These are phyloP conservation scores for Oscheius sp. DNA, from an alignment of 2,888 invertebrate species.

Conservation along the genomic window DNA sequence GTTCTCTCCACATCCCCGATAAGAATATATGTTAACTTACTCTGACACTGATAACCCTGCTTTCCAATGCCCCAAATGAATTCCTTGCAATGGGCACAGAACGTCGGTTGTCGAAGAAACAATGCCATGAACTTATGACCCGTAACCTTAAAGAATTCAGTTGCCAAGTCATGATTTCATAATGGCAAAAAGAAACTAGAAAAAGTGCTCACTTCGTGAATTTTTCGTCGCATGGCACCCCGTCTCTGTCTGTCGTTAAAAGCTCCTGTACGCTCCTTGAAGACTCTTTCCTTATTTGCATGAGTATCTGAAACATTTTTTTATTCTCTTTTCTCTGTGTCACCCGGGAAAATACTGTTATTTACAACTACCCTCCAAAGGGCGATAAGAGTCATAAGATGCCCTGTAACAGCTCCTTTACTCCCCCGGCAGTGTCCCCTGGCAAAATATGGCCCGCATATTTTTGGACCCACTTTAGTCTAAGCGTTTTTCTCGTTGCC, in stretches of 20 bases:
- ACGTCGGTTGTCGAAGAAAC: slow-evolving; percentile 96
- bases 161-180: background rate
- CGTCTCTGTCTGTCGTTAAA: slow-evolving; percentile 88
- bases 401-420: no score
- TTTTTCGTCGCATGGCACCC: slow-evolving; percentile 95
- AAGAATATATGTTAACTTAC: slow-evolving; percentile 62
- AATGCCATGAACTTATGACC: slow-evolving; percentile 99
- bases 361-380: no score
- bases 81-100: slow-evolving; percentile 98
- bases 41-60: slow-evolving; percentile 78
- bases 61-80: slow-evolving; percentile 88
- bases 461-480: no score
- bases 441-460: no score
- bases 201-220: slow-evolving; percentile 80
- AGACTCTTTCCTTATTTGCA: slow-evolving; percentile 80
- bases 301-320: slow-evolving; percentile 31
- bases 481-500: no score
- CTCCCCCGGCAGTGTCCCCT: no score
- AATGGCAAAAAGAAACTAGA: background rate
- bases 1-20: no score
- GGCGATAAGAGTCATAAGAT: background rate
- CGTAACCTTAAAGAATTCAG: slow-evolving; percentile 80
- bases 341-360: no score
- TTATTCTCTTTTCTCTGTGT: background rate
- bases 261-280: slow-evolving; percentile 89